Percentiles rank a stretch among this genome's conserved stretches.
phyloP scores from a whole-genome alignment of 53 echinoderm and acorn worm species.

The Mesocentrotus franciscanus region DNA sequence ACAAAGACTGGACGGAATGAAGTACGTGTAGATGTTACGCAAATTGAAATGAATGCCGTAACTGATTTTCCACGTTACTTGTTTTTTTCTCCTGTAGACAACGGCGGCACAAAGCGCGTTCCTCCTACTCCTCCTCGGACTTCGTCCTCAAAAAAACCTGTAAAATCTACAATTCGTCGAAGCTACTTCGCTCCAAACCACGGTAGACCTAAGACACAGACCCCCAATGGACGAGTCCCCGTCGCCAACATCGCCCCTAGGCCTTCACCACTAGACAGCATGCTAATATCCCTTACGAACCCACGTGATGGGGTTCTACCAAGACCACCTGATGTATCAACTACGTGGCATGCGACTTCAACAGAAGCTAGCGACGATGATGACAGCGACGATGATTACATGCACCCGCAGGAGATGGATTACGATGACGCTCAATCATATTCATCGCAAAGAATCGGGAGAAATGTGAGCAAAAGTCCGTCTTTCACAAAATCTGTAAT shows the following conservation, averaged over 20 bases:
- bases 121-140: neutral
- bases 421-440: neutral
- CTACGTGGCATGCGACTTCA: neutral
- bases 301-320: neutral
- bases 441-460: neutral
- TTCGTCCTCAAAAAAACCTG: neutral
- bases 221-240: neutral
- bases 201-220: neutral
- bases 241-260: conserved; percentile 15
- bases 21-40: too few relatives aligned
- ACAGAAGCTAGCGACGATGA: neutral
- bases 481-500: neutral
- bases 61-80: neutral
- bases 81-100: neutral
- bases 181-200: neutral
- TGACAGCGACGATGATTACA: neutral
- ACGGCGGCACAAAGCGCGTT: too few relatives aligned
- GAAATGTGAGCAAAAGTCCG: neutral
- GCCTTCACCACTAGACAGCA: neutral
- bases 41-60: too few relatives aligned
- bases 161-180: neutral
- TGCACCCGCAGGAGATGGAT: neutral
- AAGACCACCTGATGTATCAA: neutral
- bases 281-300: neutral
- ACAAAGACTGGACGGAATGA: too few relatives aligned